These are phyloP conservation scores for Pristionchus maxplancki DNA, from an alignment of 2,888 invertebrate species.

Conservation along the genomic window DNA sequence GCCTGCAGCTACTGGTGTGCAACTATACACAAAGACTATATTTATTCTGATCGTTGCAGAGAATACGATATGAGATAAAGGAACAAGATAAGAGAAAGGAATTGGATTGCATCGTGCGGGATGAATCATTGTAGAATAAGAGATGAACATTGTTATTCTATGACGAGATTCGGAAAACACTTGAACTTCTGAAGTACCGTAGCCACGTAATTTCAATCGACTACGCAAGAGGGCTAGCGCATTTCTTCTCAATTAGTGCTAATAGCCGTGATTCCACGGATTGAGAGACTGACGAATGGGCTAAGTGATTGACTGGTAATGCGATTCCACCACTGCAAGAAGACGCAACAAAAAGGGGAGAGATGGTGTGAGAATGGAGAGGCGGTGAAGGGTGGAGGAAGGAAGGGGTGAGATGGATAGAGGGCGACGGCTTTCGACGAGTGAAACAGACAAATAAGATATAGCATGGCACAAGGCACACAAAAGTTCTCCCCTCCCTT, in stretches of 20 bases:
- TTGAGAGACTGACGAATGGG: background rate
- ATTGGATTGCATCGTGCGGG: background rate
- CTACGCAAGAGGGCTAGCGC: background rate
- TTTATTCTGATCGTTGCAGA: background rate
- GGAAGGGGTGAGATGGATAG: background rate
- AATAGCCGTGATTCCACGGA: background rate
- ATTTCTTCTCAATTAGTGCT: background rate
- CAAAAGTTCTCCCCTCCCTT: background rate
- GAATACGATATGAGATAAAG: background rate
- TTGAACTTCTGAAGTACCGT: background rate
- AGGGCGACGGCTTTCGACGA: background rate
- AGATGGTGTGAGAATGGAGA: background rate
- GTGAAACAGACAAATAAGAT: slow-evolving; percentile 45
- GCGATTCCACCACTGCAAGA: background rate
- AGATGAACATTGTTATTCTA: background rate
- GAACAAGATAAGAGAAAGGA: background rate
- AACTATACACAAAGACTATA: background rate
- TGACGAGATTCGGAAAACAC: background rate
- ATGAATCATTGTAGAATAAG: background rate
- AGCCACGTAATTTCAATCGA: background rate
- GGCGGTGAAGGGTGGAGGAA: background rate
- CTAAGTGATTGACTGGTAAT: slow-evolving; percentile 4
- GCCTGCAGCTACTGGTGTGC: background rate
- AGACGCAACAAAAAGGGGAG: background rate
- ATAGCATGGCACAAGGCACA: slow-evolving; percentile 39